phyloP scores from a whole-genome alignment of 2,797 vertebrate genomes.

The Decapterus maruadsi region DNA sequence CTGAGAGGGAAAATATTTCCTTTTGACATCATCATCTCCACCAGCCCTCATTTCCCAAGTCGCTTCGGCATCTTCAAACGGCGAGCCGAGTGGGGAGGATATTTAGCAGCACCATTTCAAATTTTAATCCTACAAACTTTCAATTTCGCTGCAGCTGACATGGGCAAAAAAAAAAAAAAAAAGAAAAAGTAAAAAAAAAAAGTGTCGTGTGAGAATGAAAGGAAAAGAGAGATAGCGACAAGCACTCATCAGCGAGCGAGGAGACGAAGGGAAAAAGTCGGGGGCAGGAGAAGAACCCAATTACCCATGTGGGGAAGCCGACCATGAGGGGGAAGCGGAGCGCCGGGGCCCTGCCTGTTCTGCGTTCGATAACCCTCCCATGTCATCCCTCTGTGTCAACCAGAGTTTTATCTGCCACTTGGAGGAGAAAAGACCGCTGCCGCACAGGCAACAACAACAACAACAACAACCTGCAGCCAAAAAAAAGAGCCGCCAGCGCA shows the following conservation, averaged over 20 bases:
- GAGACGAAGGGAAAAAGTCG: conserved; percentile 14
- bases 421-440: conserved; percentile 46
- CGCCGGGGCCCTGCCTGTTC: conserved; percentile 60
- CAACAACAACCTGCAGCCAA: conserved; percentile 59
- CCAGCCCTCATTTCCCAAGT: conserved; percentile 41
- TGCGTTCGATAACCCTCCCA: conserved; percentile 67
- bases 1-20: conserved; percentile 48
- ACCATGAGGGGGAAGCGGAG: conserved; percentile 35
- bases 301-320: conserved; percentile 60
- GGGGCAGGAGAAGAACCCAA: conserved; percentile 68
- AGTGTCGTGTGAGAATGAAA: conserved; percentile 20
- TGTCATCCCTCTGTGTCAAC: conserved; percentile 69
- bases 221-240: conserved; percentile 45
- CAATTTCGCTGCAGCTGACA: conserved; percentile 55
- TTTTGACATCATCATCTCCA: conserved; percentile 61
- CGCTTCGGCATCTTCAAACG: conserved; percentile 39
- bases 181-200: not conserved
- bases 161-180: conserved; percentile 6
- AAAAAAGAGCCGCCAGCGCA: conserved; percentile 33
- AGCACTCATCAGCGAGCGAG: conserved; percentile 45
- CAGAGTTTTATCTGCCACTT: conserved; percentile 63
- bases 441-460: conserved; percentile 44
- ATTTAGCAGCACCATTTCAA: conserved; percentile 56
- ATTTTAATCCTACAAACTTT: conserved; percentile 70
- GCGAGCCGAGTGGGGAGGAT: conserved; percentile 20